Base-by-base conservation (phyloP, 2,888 invertebrate species). In the Icerya purchasi region DNA sequence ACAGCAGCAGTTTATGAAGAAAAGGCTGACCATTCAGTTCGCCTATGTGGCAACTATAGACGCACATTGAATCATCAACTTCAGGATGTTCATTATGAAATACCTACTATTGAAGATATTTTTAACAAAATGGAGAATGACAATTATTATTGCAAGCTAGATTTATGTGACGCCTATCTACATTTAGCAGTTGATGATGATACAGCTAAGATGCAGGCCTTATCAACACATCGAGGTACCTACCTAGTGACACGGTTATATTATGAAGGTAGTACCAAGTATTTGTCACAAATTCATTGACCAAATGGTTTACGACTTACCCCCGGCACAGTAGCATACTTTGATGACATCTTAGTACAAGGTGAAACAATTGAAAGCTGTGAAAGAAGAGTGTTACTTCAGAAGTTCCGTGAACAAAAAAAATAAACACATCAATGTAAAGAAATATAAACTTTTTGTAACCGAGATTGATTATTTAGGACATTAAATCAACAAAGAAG, bases 1-100 rank as follows among this genome's bases (percentile, higher is more conserved):
- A 67, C 66, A 5, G 64, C 66, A 19, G 54, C 65, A 5, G 66
- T 68, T 3, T 66, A 65, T 1, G 62, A 65, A 18, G 53, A 65
- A 23, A 68, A 68, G 56, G 25, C 53, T 10, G 62, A 66, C 59
- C 64, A 64, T 18, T 23, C 57, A 21, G 54, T 67, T 22, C 51
- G 66, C 14, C 22, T 68, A 3, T 68, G 67, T 63, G 67, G 64
- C 14, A 65, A 67, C 60, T 67, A 67, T 61, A 68, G 67, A 60
- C 54, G 58, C 10, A 67, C 66, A 2, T 22, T 68, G 14, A 67
- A 68, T 60, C 60, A 61, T 49, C 56, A 54, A 58, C 58, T 68
- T 5, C 53, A 62, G 49, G 63, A 66, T 54, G 58, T 58, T 20
- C 20, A 49, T 53, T 52, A 58, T 36, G 8, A 36, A 50, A 49